A percentile compares a stretch with the other conserved stretches of the same genome.
These are phyloP conservation scores for Castor canadensis DNA, from an alignment of 2,113 vertebrate species.

Conservation along the genomic window DNA sequence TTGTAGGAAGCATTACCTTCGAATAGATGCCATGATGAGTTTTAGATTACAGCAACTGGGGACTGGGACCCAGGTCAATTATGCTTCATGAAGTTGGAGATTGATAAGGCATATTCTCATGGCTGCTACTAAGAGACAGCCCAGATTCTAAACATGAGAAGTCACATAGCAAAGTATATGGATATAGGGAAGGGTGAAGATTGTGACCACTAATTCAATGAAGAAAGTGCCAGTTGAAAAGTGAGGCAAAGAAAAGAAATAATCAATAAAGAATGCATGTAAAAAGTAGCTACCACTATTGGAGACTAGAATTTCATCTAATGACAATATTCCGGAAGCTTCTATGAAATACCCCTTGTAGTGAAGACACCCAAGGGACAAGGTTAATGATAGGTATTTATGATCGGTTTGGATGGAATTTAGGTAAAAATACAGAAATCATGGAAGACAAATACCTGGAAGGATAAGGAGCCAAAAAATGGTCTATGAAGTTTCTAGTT, in stretches of 20 bases:
- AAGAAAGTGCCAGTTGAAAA: neutral
- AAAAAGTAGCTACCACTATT: no score
- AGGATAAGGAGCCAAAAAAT: neutral
- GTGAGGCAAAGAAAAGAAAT: neutral
- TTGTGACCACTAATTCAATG: neutral
- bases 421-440: neutral
- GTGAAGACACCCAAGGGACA: neutral
- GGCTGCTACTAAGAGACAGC: neutral
- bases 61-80: neutral
- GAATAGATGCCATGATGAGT: neutral
- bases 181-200: neutral
- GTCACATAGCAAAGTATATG: no score
- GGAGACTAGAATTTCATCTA: neutral
- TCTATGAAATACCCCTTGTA: neutral
- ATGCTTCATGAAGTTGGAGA: neutral
- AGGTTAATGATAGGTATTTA: neutral
- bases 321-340: neutral
- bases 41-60: neutral
- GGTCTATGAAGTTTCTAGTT: neutral
- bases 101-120: neutral
- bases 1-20: neutral
- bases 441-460: neutral
- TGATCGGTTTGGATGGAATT: neutral
- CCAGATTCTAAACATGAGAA: neutral
- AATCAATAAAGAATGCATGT: rapidly evolving